Base-by-base conservation (phyloP, 1,140 invertebrate genomes). In the Eumeta japonica region DNA sequence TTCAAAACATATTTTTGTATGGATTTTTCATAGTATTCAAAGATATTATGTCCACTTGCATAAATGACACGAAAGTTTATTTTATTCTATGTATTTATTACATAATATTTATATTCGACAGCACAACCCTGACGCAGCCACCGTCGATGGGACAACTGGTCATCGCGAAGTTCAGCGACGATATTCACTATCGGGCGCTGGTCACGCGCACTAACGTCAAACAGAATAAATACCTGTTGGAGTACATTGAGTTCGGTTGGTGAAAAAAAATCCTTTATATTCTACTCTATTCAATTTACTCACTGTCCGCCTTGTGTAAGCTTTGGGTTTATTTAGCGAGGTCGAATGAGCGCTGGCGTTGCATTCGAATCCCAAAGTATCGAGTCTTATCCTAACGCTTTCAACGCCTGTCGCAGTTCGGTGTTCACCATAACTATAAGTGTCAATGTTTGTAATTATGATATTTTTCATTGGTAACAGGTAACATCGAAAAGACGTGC, bases 201-300 rank as follows among this genome's bases (percentile, higher is more conserved):
- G 52, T 49, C 10, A 52, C 46, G 5, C 48, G 66, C 0, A 62
- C 55, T 28, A 64, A 50, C 13, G 50, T 58, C n/a, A 49, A 45
- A 2, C 32, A 48, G 35, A 57, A 62, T 43, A 64, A 61, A 19
- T 71, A 62, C 28, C 38, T 54, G 14, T 28, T 71, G 10, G 60
- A 71, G 38, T 71, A 62, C 17, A 35, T 62, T 4, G 66, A 67
- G 27, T 67, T 46, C 38, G 63, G 66, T 67, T 14, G n/a, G n/a
- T n/a, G n/a, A n/a, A n/a, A n/a, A n/a, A n/a, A n/a, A n/a, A n/a
- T n/a, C n/a, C n/a, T n/a, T n/a, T n/a, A n/a, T n/a, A n/a, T n/a
- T n/a, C n/a, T n/a, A n/a, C n/a, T n/a, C n/a, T n/a, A n/a, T n/a
- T n/a, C n/a, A n/a, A n/a, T n/a, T n/a, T n/a, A n/a, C n/a, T n/a